These are phyloP conservation scores for Drosophila suzukii DNA, from an alignment of 1,140 invertebrate species.

Conservation along the genomic window DNA sequence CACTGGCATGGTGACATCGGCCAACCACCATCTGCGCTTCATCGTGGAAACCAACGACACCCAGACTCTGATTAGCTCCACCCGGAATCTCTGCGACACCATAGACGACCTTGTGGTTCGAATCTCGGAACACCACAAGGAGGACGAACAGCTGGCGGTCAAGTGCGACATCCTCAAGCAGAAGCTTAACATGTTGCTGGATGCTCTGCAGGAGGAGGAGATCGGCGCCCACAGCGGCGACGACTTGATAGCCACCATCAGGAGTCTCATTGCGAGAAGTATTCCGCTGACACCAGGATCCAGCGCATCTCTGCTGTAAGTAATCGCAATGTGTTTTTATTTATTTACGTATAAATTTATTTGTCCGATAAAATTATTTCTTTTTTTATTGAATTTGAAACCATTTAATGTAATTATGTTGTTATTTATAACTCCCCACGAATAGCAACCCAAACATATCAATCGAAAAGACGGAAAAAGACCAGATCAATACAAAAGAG, in stretches of 20 bases:
- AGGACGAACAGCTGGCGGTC: slow-evolving; percentile 87
- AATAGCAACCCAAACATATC: slow-evolving; percentile 78
- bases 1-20: slow-evolving; percentile 91
- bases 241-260: slow-evolving; percentile 74
- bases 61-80: slow-evolving; percentile 89
- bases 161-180: slow-evolving; percentile 91
- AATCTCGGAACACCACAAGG: slow-evolving; percentile 86
- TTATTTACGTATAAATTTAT: no score
- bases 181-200: slow-evolving; percentile 91
- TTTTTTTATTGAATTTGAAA: not conserved
- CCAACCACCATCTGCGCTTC: slow-evolving; percentile 92
- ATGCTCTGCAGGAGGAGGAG: slow-evolving; percentile 89
- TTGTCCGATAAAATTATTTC: no score
- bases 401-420: not conserved
- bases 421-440: not conserved
- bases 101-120: slow-evolving; percentile 91
- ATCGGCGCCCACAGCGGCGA: slow-evolving; percentile 71
- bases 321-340: not conserved
- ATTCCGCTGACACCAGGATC: slow-evolving; percentile 35
- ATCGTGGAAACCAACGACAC: slow-evolving; percentile 95
- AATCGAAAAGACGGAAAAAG: slow-evolving; percentile 83
- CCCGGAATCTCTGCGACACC: slow-evolving; percentile 93
- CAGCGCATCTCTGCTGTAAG: slow-evolving; percentile 68
- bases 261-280: slow-evolving; percentile 67
- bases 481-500: slow-evolving; percentile 80